A percentile compares a stretch with the other conserved stretches of the same genome.
Evolutionary conservation across 2,797 vertebrate species (phyloP).

Genomic region (Crocodylus rhombifer): DNA sequence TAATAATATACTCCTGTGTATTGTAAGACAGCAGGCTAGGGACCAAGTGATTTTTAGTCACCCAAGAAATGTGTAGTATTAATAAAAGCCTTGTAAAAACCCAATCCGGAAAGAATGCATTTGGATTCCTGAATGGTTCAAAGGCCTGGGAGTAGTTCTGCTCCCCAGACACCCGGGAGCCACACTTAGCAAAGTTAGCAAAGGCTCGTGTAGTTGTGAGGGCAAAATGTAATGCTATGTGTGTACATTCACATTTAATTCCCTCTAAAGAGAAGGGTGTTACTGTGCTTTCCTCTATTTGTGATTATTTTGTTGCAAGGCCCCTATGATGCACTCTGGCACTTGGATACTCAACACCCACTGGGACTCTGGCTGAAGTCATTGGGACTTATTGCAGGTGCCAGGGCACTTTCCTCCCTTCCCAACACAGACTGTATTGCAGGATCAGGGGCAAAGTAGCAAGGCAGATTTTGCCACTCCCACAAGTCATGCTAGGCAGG

Average conservation of each 20-base stretch:
- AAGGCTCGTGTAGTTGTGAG: not conserved
- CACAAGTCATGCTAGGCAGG: not conserved
- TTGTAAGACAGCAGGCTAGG: constrained; percentile 60
- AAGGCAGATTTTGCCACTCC: not conserved
- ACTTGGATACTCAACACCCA: accelerated
- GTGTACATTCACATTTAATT: not conserved
- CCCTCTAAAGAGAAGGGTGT: not conserved
- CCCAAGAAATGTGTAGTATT: constrained; percentile 59
- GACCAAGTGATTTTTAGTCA: constrained; percentile 51
- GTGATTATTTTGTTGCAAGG: accelerated
- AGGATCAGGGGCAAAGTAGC: accelerated
- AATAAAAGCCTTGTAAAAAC: constrained; percentile 51
- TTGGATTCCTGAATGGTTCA: not conserved
- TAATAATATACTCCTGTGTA: constrained; percentile 69
- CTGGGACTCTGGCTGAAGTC: not conserved
- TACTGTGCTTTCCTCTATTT: not conserved
- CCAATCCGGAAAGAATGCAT: constrained; percentile 7
- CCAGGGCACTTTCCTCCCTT: not conserved
- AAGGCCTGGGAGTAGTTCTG: constrained; percentile 21
- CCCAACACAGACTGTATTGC: accelerated
- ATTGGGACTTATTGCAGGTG: not conserved
- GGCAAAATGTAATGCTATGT: accelerated
- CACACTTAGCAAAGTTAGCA: not conserved
- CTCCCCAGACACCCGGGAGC: not conserved
- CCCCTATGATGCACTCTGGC: not conserved